These are phyloP conservation scores for Nymphicus hollandicus DNA, from an alignment of 2,113 vertebrate genomes.

Conservation along the genomic window DNA sequence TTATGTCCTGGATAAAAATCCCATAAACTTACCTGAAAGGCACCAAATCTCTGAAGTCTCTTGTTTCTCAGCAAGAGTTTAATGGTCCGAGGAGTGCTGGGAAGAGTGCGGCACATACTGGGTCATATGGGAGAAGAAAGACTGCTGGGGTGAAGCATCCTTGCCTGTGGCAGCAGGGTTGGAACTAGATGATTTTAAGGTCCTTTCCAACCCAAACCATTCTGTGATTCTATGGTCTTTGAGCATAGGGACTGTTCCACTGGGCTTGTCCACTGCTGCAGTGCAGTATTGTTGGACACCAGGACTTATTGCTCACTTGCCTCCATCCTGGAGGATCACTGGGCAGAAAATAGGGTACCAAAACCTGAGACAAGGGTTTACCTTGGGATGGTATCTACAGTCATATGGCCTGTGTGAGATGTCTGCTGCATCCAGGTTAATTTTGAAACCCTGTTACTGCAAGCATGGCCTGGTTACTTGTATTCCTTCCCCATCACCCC, in stretches of 20 bases:
- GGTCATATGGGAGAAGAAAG: not conserved
- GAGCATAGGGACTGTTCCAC: accelerated
- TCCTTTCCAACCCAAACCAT: not conserved
- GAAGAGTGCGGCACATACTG: accelerated
- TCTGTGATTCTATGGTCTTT: not conserved
- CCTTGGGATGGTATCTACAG: not conserved
- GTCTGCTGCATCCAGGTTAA: not conserved
- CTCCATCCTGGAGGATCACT: not conserved
- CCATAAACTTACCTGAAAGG: not conserved
- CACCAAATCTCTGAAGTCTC: not conserved
- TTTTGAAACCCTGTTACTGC: not conserved
- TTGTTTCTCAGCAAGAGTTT: not conserved
- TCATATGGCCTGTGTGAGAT: not conserved
- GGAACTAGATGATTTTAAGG: not conserved
- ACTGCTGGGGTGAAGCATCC: not conserved
- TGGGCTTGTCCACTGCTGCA: not conserved
- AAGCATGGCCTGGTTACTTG: not conserved
- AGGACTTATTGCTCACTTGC: not conserved
- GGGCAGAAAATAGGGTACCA: not conserved
- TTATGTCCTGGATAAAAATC: not conserved
- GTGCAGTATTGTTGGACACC: not conserved
- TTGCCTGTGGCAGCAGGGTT: not conserved
- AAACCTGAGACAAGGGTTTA: not conserved
- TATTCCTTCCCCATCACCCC: accelerated
- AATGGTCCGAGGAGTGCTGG: not conserved